Percentiles rank a stretch among this genome's conserved stretches.
These are phyloP conservation scores for Drosophila jambulina DNA, from an alignment of 1,140 invertebrate species.

Conservation along the genomic window DNA sequence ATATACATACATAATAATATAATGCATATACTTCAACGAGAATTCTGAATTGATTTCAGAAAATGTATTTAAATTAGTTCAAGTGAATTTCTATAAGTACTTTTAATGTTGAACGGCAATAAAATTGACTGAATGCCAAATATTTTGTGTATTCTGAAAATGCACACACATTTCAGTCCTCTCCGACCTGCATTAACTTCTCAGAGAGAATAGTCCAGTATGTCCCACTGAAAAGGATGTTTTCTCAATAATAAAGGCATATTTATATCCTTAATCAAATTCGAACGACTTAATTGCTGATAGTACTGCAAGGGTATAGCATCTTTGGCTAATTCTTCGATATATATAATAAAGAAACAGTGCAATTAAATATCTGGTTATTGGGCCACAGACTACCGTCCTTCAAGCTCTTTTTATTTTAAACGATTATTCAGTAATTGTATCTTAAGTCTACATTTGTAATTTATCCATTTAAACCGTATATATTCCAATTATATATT, in stretches of 20 bases:
- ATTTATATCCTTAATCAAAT: neutral
- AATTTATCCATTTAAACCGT: conserved; percentile 54
- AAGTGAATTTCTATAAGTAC: neutral
- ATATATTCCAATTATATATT: conserved; percentile 56
- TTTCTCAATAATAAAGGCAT: neutral
- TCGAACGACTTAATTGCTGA: neutral
- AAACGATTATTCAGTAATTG: conserved; percentile 55
- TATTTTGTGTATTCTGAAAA: neutral
- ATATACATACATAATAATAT: neutral
- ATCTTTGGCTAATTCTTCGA: neutral
- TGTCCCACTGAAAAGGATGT: neutral
- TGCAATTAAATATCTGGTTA: neutral
- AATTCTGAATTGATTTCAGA: neutral
- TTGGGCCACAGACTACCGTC: conserved; percentile 13
- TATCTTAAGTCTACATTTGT: conserved; percentile 65
- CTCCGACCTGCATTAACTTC: neutral
- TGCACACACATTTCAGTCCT: neutral
- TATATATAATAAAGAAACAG: neutral
- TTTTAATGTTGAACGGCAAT: neutral
- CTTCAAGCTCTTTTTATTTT: conserved; percentile 11
- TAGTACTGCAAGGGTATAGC: too few relatives aligned
- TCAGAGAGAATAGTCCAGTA: neutral
- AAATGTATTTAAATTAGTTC: neutral
- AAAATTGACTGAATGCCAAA: neutral
- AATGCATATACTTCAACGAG: neutral